Evolutionary conservation across 2,797 vertebrate species (phyloP).

Genomic region (Tadarida brasiliensis): DNA sequence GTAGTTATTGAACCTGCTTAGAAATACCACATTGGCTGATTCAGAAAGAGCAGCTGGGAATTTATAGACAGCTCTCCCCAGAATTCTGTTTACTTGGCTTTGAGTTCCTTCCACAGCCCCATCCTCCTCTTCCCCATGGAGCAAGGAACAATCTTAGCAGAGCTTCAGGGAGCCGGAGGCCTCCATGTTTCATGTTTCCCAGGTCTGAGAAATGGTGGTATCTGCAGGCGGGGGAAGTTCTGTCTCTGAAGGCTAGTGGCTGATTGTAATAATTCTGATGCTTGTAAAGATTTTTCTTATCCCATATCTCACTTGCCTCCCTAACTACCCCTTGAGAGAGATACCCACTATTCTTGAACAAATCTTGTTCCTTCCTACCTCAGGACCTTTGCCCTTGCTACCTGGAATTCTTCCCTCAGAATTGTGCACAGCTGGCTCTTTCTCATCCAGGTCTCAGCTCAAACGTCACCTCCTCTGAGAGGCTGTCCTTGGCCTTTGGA

Average conservation of each 20-base stretch:
- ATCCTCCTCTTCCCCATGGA: not conserved
- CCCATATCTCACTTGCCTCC: not conserved
- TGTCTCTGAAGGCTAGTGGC: not conserved
- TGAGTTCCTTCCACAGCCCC: not conserved
- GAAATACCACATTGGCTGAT: not conserved
- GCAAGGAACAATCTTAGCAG: not conserved
- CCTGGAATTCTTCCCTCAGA: not conserved
- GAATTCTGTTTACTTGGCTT: not conserved
- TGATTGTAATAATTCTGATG: not conserved
- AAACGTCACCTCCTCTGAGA: not conserved
- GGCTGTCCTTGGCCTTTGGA: not conserved
- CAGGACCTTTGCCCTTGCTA: conserved; percentile 13
- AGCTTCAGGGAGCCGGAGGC: not conserved
- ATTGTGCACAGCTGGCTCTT: not conserved
- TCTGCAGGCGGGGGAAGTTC: not conserved
- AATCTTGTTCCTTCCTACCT: not conserved
- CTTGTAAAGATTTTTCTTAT: not conserved
- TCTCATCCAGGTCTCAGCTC: not conserved
- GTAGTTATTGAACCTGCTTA: not conserved
- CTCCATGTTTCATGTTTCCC: not conserved
- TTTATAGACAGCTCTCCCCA: not conserved
- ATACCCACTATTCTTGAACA: not conserved
- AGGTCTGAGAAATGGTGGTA: not conserved
- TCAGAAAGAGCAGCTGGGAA: not conserved
- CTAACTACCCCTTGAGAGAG: not conserved